phyloP scores from a whole-genome alignment of 2,888 invertebrate species.

The Acheta domesticus region DNA sequence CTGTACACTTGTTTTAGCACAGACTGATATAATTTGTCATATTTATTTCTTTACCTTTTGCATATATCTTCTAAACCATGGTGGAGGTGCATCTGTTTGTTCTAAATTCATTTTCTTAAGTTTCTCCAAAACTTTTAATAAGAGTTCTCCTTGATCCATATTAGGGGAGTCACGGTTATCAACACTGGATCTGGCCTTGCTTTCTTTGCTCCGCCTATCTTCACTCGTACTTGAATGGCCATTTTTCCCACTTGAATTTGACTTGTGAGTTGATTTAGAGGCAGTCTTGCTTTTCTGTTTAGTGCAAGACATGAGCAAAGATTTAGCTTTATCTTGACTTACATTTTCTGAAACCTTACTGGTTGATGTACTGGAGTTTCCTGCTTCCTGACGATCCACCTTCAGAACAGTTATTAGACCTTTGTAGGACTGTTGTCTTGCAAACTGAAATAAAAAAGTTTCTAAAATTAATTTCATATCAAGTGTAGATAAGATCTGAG shows the following conservation, averaged over 20 bases:
- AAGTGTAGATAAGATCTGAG: background rate
- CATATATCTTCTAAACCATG: slow-evolving; percentile 48
- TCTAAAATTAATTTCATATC: background rate
- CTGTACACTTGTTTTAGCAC: no score
- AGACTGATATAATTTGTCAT: no score
- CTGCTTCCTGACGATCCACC: slow-evolving; percentile 41
- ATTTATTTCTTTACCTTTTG: slow-evolving; percentile 41
- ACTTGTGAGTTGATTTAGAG: background rate
- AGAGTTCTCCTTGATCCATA: background rate
- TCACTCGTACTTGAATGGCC: background rate
- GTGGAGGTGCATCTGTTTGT: slow-evolving; percentile 42
- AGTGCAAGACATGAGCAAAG: background rate
- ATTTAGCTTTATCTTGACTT: background rate
- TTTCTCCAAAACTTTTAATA: background rate
- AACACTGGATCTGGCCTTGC: background rate
- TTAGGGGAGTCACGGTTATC: background rate
- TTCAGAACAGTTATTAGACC: slow-evolving; percentile 46
- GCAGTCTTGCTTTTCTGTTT: background rate
- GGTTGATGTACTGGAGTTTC: slow-evolving; percentile 21
- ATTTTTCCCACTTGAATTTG: background rate
- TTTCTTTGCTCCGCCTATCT: slow-evolving; percentile 1
- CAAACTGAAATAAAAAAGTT: slow-evolving; percentile 34
- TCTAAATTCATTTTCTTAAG: slow-evolving; percentile 29
- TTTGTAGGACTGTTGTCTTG: slow-evolving; percentile 42
- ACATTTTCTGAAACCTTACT: background rate